phyloP scores from a whole-genome alignment of 2,113 vertebrate species.

The Orthonyx spaldingii region DNA sequence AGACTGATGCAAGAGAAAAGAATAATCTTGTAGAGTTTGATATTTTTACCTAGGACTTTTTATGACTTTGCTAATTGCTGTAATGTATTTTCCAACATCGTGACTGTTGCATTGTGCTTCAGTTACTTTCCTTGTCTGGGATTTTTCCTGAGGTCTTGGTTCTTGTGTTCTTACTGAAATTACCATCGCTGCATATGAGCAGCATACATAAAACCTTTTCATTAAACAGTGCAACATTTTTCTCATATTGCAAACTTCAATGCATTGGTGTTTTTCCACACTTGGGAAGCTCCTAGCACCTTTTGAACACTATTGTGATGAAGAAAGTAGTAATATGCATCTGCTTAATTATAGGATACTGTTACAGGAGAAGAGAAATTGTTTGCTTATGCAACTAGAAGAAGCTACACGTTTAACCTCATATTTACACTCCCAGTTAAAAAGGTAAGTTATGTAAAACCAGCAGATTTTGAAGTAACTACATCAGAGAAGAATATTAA shows the following conservation, averaged over 20 bases:
- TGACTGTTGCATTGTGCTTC: neutral
- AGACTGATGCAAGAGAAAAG: neutral
- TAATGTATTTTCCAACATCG: neutral
- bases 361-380: conserved; percentile 93
- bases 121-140: neutral
- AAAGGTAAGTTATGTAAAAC: conserved; percentile 76
- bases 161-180: neutral
- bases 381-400: conserved; percentile 89
- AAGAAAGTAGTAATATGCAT: neutral
- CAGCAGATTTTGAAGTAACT: neutral
- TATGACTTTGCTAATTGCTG: neutral
- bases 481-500: neutral
- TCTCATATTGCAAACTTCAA: neutral
- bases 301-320: neutral
- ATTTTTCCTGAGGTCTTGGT: neutral
- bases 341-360: conserved; percentile 79
- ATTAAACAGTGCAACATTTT: neutral
- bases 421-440: conserved; percentile 93
- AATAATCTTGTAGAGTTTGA: neutral
- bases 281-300: neutral
- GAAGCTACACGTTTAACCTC: conserved; percentile 90
- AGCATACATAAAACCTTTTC: neutral
- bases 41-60: neutral
- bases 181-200: neutral
- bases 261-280: neutral